Evolutionary conservation across 2,888 invertebrate species (phyloP).

Genomic region (Anthophora plumipes): DNA sequence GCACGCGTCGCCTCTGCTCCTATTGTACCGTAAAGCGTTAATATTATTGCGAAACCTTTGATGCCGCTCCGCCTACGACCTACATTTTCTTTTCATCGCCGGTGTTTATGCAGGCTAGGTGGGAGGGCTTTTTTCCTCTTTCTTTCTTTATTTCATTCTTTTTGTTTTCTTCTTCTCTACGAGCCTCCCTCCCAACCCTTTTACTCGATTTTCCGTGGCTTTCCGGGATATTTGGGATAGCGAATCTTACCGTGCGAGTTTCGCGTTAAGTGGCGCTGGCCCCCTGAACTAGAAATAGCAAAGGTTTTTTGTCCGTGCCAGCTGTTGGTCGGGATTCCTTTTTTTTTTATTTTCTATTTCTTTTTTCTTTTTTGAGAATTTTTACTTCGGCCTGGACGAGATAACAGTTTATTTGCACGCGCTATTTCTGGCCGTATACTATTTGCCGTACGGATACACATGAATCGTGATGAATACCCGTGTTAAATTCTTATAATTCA

Average conservation of each 20-base stretch:
- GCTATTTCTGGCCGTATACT: background rate
- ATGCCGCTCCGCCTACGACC: constrained; percentile 37
- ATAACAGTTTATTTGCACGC: background rate
- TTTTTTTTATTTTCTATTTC: background rate
- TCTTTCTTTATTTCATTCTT: constrained; percentile 16
- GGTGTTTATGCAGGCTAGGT: constrained; percentile 34
- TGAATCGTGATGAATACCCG: background rate
- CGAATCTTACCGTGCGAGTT: background rate
- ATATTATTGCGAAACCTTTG: constrained; percentile 56
- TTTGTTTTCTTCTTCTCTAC: background rate
- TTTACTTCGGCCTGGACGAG: background rate
- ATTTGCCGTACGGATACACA: background rate
- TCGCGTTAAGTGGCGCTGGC: constrained; percentile 6
- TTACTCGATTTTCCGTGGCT: constrained; percentile 22
- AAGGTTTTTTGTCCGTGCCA: background rate
- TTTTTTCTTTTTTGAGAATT: background rate
- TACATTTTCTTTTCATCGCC: constrained; percentile 41
- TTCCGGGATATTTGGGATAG: background rate
- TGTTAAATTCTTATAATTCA: too few relatives aligned
- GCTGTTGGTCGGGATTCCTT: background rate
- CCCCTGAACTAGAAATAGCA: constrained; percentile 1
- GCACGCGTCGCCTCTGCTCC: constrained; percentile 24
- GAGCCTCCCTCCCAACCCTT: background rate
- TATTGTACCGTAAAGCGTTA: constrained; percentile 56
- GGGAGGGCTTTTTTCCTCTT: too few relatives aligned